Evolutionary conservation across 1,140 invertebrate genomes (phyloP).

Genomic region (Lutraria rhynchaena): DNA sequence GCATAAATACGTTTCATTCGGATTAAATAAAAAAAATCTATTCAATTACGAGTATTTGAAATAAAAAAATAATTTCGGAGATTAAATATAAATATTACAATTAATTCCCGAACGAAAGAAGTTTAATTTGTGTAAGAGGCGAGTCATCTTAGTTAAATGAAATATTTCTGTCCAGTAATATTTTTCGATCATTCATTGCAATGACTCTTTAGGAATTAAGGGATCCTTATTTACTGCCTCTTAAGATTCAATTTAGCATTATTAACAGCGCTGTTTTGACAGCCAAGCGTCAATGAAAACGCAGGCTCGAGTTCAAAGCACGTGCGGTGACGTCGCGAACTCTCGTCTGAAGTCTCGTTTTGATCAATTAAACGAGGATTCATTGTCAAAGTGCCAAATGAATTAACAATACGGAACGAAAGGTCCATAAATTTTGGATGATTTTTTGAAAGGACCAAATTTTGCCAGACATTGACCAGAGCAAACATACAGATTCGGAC

Average conservation of each 20-base stretch:
- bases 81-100: too few relatives aligned
- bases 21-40: too few relatives aligned
- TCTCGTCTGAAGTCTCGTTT: slow-evolving; percentile 29
- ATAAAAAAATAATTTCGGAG: too few relatives aligned
- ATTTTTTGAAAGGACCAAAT: slow-evolving; percentile 28
- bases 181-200: too few relatives aligned
- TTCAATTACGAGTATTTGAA: too few relatives aligned
- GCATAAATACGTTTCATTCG: too few relatives aligned
- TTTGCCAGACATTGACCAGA: slow-evolving; percentile 26
- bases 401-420: slow-evolving; percentile 38
- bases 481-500: slow-evolving; percentile 36
- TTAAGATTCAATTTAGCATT: slow-evolving; percentile 26
- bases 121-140: too few relatives aligned
- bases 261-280: slow-evolving; percentile 6
- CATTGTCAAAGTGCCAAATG: slow-evolving; percentile 37
- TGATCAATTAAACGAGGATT: slow-evolving; percentile 13
- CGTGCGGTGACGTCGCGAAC: slow-evolving; percentile 34
- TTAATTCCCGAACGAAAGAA: too few relatives aligned
- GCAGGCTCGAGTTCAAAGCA: slow-evolving; percentile 1
- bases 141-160: too few relatives aligned
- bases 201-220: too few relatives aligned
- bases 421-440: slow-evolving; percentile 39
- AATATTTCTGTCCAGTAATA: too few relatives aligned
- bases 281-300: slow-evolving; percentile 15
- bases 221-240: slow-evolving; percentile 2